phyloP scores from a whole-genome alignment of 2,797 vertebrate genomes.

The Gymnothorax javanicus region DNA sequence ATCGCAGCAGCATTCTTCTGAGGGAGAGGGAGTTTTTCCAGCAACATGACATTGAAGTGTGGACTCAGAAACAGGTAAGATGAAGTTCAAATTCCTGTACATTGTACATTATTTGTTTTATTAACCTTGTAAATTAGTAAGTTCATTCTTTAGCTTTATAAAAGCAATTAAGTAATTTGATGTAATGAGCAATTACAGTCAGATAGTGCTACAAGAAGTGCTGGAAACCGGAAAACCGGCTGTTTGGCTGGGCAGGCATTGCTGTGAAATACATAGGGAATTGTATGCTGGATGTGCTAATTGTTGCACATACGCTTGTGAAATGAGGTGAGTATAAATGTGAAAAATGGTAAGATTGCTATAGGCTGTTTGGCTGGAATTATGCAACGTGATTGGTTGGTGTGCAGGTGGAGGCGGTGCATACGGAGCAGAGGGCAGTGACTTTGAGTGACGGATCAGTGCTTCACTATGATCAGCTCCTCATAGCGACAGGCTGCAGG shows the following conservation, averaged over 20 bases:
- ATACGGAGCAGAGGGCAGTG: conserved; percentile 68
- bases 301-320: no score
- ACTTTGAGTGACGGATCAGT: conserved; percentile 67
- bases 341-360: neutral
- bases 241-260: no score
- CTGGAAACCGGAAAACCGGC: no score
- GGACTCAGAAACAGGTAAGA: conserved; percentile 78
- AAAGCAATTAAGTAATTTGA: neutral
- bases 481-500: conserved; percentile 86
- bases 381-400: conserved; percentile 16
- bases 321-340: neutral
- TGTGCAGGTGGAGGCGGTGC: conserved; percentile 73
- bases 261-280: no score
- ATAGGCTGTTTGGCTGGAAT: neutral
- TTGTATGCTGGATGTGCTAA: no score
- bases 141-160: neutral
- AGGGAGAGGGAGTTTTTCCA: conserved; percentile 76
- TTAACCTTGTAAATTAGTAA: neutral
- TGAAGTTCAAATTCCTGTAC: neutral
- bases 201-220: neutral
- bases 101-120: neutral
- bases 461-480: conserved; percentile 78
- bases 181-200: neutral
- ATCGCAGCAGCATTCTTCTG: conserved; percentile 70
- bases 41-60: conserved; percentile 74